Percentiles rank a stretch among this genome's conserved stretches.
These are phyloP conservation scores for Pangasianodon hypophthalmus DNA, from an alignment of 2,113 vertebrate genomes.

Conservation along the genomic window DNA sequence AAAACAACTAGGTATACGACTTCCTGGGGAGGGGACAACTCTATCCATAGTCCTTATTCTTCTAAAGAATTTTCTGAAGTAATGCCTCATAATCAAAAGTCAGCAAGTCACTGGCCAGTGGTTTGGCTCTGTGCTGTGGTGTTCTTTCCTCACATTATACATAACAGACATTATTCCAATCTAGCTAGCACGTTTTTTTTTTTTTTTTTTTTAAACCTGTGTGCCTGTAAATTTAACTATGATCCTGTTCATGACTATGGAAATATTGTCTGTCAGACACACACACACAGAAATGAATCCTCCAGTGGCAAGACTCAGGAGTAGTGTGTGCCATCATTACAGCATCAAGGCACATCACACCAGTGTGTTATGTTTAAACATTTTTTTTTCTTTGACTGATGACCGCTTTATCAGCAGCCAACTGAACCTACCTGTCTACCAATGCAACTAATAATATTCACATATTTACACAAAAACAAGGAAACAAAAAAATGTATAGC, in stretches of 20 bases:
- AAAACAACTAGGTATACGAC: not conserved
- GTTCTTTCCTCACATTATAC: not conserved
- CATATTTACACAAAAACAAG: not conserved
- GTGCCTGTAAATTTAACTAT: not conserved
- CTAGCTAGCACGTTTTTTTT: too few species aligned
- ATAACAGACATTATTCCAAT: not conserved
- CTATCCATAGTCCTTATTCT: not conserved
- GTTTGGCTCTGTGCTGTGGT: not conserved
- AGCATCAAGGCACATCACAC: not conserved
- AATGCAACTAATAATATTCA: not conserved
- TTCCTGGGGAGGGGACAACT: not conserved
- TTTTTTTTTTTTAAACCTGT: too few species aligned
- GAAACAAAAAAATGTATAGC: not conserved
- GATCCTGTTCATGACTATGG: not conserved
- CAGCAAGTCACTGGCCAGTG: not conserved
- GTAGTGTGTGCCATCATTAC: not conserved
- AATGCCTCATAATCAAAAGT: not conserved
- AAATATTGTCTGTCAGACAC: not conserved
- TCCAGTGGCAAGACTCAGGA: not conserved
- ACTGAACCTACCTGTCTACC: not conserved
- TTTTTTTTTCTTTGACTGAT: not conserved
- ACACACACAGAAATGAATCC: not conserved
- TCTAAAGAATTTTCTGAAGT: not conserved
- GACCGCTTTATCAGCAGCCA: not conserved
- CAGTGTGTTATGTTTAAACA: slow-evolving; percentile 1